phyloP scores from a whole-genome alignment of 2,113 vertebrate species.

The Barnardius zonarius region DNA sequence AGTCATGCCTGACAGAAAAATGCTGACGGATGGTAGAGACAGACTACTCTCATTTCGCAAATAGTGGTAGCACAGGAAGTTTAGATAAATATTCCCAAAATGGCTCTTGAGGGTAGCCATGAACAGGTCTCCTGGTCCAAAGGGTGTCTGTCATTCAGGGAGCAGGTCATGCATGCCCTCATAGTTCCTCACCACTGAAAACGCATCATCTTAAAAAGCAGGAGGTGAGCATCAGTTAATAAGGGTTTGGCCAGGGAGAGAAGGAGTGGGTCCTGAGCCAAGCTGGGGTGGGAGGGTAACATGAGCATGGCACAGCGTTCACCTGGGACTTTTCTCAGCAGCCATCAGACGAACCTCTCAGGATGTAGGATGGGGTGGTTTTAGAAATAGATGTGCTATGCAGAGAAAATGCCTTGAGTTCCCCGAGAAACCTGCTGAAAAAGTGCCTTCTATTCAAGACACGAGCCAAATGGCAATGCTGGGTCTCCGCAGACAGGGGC shows the following conservation, averaged over 20 bases:
- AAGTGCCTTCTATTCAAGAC: background rate
- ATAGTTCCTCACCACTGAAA: background rate
- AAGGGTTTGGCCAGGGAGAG: background rate
- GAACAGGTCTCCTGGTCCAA: background rate
- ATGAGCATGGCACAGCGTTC: background rate
- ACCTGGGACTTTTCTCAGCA: background rate
- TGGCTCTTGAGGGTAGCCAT: background rate
- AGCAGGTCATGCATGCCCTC: background rate
- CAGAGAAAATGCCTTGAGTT: background rate
- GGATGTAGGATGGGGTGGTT: background rate
- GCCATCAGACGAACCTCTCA: background rate
- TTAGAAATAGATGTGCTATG: background rate
- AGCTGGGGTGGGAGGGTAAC: background rate
- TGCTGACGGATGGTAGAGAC: background rate
- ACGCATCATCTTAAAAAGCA: background rate
- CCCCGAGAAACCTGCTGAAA: background rate
- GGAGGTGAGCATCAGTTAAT: background rate
- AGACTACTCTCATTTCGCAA: background rate
- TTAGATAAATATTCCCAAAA: background rate
- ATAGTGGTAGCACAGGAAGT: background rate
- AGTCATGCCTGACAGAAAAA: background rate
- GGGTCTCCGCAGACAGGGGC: slow-evolving; percentile 19
- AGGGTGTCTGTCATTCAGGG: background rate
- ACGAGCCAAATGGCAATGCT: background rate
- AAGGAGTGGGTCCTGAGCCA: background rate